Evolutionary conservation across 2,888 invertebrate species (phyloP).

Genomic region (Odontocerum albicorne): DNA sequence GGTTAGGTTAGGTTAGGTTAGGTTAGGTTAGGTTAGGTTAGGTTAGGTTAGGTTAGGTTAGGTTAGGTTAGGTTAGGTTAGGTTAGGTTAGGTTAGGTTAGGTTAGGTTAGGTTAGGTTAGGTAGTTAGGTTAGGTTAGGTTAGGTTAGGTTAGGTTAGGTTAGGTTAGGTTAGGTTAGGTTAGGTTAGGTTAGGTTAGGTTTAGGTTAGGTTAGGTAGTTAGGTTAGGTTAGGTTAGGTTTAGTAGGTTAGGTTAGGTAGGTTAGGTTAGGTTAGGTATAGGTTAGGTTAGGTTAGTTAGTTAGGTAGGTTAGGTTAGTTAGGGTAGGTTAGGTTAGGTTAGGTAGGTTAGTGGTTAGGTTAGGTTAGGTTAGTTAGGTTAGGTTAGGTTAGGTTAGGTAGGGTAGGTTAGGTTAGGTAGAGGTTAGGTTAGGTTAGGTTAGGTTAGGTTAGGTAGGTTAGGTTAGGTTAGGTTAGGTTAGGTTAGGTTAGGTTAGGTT

Average conservation of each 20-base stretch:
- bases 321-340: constrained; percentile 37
- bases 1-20: constrained; percentile 40
- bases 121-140: constrained; percentile 39
- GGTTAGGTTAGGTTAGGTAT: constrained; percentile 38
- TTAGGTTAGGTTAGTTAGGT: constrained; percentile 34
- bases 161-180: constrained; percentile 35
- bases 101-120: constrained; percentile 39
- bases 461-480: constrained; percentile 37
- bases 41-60: constrained; percentile 40
- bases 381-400: too few species aligned
- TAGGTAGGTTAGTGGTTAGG: constrained; percentile 29
- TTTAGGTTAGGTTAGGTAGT: constrained; percentile 32
- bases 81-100: constrained; percentile 42
- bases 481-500: constrained; percentile 36
- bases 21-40: constrained; percentile 39
- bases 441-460: constrained; percentile 34
- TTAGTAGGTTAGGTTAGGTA: constrained; percentile 37
- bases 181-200: constrained; percentile 38
- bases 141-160: constrained; percentile 38
- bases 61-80: constrained; percentile 40
- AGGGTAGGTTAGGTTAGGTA: constrained; percentile 32
- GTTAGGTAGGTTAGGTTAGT: too few species aligned
- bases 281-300: constrained; percentile 37
- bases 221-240: constrained; percentile 34
- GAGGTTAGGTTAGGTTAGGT: constrained; percentile 32